Conservation (phyloP, 1,140 invertebrate species). For the Conopomorpha cramerella region DNA sequence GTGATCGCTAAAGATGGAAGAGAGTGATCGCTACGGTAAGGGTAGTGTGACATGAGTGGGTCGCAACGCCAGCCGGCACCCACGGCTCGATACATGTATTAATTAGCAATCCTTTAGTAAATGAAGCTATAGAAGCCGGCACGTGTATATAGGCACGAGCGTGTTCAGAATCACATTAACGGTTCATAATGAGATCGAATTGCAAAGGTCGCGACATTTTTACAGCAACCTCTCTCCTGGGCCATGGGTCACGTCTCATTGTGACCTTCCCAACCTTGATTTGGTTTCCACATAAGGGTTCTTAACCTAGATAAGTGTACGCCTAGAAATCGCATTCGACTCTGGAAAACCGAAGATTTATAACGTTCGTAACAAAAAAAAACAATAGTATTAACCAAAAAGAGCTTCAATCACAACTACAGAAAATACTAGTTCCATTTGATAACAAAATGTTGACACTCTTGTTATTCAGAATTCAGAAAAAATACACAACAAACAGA, state of each 20-base stretch:
- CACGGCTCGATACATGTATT: slow-evolving; percentile 54
- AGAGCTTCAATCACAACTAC: too few species aligned
- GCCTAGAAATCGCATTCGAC: slow-evolving; percentile 34
- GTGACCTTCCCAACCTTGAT: slow-evolving; percentile 71
- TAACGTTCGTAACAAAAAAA: too few species aligned
- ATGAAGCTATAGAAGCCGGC: slow-evolving; percentile 39
- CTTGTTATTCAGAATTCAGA: too few species aligned
- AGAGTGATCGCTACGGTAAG: slow-evolving; percentile 28
- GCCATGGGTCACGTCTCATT: slow-evolving; percentile 65
- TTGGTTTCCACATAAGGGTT: slow-evolving; percentile 72
- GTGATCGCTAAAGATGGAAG: slow-evolving; percentile 30
- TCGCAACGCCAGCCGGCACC: slow-evolving; percentile 35
- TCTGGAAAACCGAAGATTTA: slow-evolving; percentile 42
- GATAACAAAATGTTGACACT: too few species aligned
- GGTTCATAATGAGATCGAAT: slow-evolving; percentile 24
- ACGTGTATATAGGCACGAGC: slow-evolving; percentile 32
- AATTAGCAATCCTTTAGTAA: slow-evolving; percentile 29
- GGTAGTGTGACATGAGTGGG: slow-evolving; percentile 30
- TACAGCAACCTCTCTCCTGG: slow-evolving; percentile 30
- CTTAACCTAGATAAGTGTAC: slow-evolving; percentile 46
- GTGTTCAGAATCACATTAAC: slow-evolving; percentile 27
- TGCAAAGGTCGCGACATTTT: slow-evolving; percentile 22
- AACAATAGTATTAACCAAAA: too few species aligned
- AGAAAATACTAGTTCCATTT: too few species aligned
- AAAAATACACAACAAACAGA: too few species aligned